Conservation (phyloP, 2,888 invertebrate genomes). For the Caradrina clavipalpis region DNA sequence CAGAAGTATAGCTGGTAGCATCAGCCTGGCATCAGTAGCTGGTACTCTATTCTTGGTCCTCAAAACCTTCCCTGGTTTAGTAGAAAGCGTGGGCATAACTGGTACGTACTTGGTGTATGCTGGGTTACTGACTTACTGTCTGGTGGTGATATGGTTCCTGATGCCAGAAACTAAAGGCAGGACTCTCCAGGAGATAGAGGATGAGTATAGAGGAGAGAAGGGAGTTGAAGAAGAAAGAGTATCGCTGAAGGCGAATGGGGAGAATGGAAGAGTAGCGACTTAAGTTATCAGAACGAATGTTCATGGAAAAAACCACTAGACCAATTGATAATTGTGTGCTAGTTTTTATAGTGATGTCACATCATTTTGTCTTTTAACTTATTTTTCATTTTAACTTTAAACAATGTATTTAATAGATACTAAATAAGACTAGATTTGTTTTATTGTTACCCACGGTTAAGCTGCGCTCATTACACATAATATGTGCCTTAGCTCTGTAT, state of each 20-base stretch:
- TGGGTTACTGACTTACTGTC: slow-evolving; percentile 85
- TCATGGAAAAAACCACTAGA: no score
- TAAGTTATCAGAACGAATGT: neutral
- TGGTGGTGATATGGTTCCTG: slow-evolving; percentile 88
- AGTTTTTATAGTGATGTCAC: no score
- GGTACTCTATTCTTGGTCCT: slow-evolving; percentile 91
- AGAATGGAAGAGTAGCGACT: neutral
- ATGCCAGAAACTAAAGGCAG: slow-evolving; percentile 93
- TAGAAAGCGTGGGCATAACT: slow-evolving; percentile 85
- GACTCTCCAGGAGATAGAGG: slow-evolving; percentile 92
- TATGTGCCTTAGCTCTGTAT: no score
- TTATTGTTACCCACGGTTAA: no score
- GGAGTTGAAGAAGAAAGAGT: slow-evolving; percentile 17
- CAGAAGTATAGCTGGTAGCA: slow-evolving; percentile 91
- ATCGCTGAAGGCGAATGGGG: slow-evolving; percentile 3
- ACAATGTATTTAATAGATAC: neutral
- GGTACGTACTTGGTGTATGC: slow-evolving; percentile 91
- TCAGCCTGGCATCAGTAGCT: slow-evolving; percentile 91
- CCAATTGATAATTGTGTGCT: no score
- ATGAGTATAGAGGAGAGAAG: slow-evolving; percentile 81
- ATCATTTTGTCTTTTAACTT: no score
- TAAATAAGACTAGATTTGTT: no score
- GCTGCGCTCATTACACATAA: no score
- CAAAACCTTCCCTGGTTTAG: slow-evolving; percentile 91
- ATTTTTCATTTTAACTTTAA: neutral